Percentiles rank a stretch among this genome's conserved stretches.
Conservation (phyloP, 2,113 vertebrate genomes). For the Macroglossus sobrinus region DNA sequence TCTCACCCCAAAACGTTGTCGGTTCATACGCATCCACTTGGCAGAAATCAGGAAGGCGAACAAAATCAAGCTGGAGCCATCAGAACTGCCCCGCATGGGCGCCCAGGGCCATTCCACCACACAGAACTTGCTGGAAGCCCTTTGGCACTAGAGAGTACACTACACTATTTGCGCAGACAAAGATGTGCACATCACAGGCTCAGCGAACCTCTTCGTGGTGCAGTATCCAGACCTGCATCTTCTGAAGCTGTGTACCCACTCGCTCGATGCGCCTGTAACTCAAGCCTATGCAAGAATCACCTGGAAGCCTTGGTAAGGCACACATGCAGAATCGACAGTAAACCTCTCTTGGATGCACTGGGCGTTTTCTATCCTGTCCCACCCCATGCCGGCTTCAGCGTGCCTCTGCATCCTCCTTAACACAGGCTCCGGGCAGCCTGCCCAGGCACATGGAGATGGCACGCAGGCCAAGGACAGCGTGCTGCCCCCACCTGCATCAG, state of each 20-base stretch:
- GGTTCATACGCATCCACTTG: neutral
- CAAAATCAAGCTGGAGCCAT: neutral
- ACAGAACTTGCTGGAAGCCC: neutral
- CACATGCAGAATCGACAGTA: neutral
- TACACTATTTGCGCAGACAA: neutral
- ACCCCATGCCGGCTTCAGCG: neutral
- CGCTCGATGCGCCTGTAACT: neutral
- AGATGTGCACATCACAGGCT: neutral
- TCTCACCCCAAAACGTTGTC: accelerated
- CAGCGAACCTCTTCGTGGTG: neutral
- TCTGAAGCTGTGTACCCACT: too few species aligned
- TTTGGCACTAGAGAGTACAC: neutral
- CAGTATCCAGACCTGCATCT: neutral
- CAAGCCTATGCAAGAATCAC: neutral
- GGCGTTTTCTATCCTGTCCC: neutral
- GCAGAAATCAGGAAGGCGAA: neutral
- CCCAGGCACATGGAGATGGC: neutral
- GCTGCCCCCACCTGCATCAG: neutral
- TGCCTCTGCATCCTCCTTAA: neutral
- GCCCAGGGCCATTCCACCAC: too few species aligned
- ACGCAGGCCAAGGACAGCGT: neutral
- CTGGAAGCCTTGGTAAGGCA: neutral
- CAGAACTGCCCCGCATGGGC: neutral
- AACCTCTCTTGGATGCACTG: neutral
- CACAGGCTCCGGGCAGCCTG: neutral